phyloP scores from a whole-genome alignment of 1,140 invertebrate genomes.

The Musca domestica region DNA sequence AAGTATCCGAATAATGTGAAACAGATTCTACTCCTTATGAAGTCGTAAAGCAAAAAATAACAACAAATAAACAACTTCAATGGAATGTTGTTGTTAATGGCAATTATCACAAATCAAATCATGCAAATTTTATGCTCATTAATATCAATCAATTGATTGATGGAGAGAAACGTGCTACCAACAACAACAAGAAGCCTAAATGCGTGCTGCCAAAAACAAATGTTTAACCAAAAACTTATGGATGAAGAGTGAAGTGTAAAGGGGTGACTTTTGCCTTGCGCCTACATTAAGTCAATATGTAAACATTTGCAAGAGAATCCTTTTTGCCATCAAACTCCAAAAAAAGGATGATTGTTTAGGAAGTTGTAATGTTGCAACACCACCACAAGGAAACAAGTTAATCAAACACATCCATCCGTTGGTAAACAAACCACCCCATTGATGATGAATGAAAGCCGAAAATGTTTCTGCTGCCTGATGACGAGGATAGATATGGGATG shows the following conservation, averaged over 20 bases:
- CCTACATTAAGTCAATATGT: too few species aligned
- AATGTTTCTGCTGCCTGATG: constrained; percentile 3
- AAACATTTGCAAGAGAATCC: too few species aligned
- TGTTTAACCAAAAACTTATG: neutral
- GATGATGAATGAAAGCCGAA: neutral
- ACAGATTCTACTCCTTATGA: neutral
- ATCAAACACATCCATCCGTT: too few species aligned
- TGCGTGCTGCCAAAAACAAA: constrained; percentile 5
- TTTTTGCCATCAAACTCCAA: too few species aligned
- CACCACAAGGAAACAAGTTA: too few species aligned
- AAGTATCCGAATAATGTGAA: neutral
- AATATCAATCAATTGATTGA: constrained; percentile 21
- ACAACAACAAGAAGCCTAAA: neutral
- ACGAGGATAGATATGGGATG: neutral
- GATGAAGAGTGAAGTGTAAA: neutral
- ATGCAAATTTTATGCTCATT: constrained; percentile 22
- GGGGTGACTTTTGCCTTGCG: too few species aligned
- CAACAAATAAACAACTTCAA: neutral
- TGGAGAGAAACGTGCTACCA: neutral
- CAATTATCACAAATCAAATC: constrained; percentile 6
- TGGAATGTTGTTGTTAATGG: neutral
- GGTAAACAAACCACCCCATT: neutral
- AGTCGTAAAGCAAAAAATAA: neutral
- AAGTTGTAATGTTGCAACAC: too few species aligned
- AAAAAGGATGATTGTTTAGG: too few species aligned